These are phyloP conservation scores for Xenotilapia caudafasciata DNA, from an alignment of 2,113 vertebrate species.

Conservation along the genomic window DNA sequence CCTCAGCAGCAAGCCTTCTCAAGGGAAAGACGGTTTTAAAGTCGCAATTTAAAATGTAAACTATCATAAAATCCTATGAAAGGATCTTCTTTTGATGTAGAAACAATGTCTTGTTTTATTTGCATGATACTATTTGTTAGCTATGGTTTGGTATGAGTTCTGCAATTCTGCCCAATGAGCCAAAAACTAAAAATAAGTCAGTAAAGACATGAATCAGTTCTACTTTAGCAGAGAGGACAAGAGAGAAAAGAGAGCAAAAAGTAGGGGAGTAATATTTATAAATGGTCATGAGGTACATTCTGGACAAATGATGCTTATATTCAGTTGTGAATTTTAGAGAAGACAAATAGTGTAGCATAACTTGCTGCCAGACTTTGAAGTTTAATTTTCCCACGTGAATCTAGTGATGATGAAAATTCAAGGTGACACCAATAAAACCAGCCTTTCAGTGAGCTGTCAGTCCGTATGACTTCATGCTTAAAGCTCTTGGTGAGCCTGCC, in stretches of 20 bases:
- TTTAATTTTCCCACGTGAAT: background rate
- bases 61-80: background rate
- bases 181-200: background rate
- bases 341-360: background rate
- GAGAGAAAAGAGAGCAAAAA: accelerated
- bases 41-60: accelerated
- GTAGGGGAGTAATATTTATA: background rate
- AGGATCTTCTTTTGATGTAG: background rate
- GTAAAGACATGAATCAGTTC: background rate
- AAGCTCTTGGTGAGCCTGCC: background rate
- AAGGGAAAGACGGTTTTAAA: accelerated
- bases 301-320: background rate
- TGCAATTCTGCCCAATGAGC: accelerated
- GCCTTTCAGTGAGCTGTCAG: background rate
- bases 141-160: background rate
- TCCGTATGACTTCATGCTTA: background rate
- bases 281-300: background rate
- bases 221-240: background rate
- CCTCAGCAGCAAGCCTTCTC: background rate
- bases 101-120: background rate
- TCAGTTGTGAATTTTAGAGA: background rate
- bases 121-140: background rate
- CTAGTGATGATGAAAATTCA: background rate
- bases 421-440: background rate
- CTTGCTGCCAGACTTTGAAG: background rate